Evolutionary conservation across 2,113 vertebrate species (phyloP), one percentile per base, ranked within the genome.

Genomic region (Forbesichthys agassizii): DNA sequence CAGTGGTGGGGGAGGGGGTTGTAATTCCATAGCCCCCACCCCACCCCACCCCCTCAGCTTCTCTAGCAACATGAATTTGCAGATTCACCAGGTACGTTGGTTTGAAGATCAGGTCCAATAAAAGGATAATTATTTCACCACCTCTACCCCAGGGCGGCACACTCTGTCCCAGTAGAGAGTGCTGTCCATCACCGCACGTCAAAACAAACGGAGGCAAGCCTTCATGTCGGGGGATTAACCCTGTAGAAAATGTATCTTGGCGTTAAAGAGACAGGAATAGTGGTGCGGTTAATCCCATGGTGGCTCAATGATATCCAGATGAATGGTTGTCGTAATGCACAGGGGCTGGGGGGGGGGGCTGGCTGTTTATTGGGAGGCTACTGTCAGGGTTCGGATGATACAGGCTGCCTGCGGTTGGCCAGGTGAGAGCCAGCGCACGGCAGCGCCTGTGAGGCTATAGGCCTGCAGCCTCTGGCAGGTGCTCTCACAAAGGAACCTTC

Each of bases 181-280:
- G 61, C 71, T 36, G 75, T 87, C 74, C 83, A 74, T 86, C 76
- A 80, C 52, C 52, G 4, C 42, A 57, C 36, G 76, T 87, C 74
- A 75, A 84, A 85, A 84, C 76, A 86, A 84, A 88, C 77, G 13
- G 58, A 79, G 16, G 80, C 74, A 78, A 77, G 55, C 69, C 66
- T 63, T 74, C 20, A 79, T 68, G 64, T 76, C 73, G 47, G 73
- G 27, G 78, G 83, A 85, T 91, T 88, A 86, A 66, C 7, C 3
- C 77, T 88, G 85, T 87, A 78, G 84, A 88, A 90, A 90, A 89
- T 89, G 76, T 87, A 83, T 88, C 79, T 27, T 82, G 46, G 81
- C 69, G 73, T 86, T 82, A 83, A 88, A 81, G 80, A 83, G 76
- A 86, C 64, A 69, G 66, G 68, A 58, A 73, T 64, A 77, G 64